phyloP scores from a whole-genome alignment of 2,888 invertebrate genomes.

The Xanthorhoe spadicearia region DNA sequence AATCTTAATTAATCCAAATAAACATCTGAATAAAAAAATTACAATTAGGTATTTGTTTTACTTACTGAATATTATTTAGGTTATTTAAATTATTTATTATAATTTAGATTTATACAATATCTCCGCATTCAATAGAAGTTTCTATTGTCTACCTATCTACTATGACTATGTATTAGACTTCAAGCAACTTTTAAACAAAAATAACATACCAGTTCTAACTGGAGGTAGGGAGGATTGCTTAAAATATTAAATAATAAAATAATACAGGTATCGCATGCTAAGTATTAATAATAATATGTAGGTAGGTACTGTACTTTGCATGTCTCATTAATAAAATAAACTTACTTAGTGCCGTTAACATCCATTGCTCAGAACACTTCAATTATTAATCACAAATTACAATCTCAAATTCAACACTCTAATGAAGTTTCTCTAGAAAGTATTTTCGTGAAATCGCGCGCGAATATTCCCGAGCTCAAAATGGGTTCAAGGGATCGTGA shows the following conservation, averaged over 20 bases:
- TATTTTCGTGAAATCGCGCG: conserved; percentile 37
- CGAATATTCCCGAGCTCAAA: conserved; percentile 46
- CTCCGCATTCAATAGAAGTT: no score
- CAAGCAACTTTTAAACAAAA: not conserved
- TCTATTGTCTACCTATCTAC: no score
- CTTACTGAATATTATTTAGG: no score
- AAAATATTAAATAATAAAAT: not conserved
- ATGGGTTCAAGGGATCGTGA: conserved; percentile 38
- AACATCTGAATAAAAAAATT: no score
- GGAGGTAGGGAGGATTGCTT: not conserved
- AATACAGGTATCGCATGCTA: not conserved
- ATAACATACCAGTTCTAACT: no score
- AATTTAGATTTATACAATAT: no score
- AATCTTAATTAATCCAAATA: no score
- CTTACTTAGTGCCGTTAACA: conserved; percentile 17
- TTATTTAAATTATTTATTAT: no score
- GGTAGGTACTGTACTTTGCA: no score
- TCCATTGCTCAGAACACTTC: conserved; percentile 18
- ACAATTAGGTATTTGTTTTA: no score
- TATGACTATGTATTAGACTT: no score
- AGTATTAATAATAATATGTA: no score
- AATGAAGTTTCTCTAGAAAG: conserved; percentile 17
- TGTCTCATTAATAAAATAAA: not conserved
- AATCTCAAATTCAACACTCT: conserved; percentile 5
- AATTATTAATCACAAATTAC: not conserved